Conservation (phyloP, 1,140 invertebrate genomes). For the fruit fly (Drosophila melanogaster) region DNA sequence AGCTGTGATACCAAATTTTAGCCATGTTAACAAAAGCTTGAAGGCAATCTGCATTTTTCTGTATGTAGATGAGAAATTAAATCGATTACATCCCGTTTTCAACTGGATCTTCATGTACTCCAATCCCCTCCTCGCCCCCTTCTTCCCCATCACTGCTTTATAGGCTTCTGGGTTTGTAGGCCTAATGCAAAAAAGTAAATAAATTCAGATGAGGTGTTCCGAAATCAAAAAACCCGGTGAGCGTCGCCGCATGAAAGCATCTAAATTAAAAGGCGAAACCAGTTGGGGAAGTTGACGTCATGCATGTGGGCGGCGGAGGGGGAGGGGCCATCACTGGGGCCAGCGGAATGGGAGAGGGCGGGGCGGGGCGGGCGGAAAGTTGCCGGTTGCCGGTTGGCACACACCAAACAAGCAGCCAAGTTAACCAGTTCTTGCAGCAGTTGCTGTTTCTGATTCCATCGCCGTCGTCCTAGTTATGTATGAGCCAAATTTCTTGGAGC, state of each 20-base stretch:
- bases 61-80: slow-evolving; percentile 27
- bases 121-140: too few relatives aligned
- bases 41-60: slow-evolving; percentile 8
- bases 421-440: slow-evolving; percentile 75
- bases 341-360: slow-evolving; percentile 4
- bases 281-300: slow-evolving; percentile 76
- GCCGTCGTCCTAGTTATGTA: slow-evolving; percentile 75
- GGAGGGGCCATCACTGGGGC: slow-evolving; percentile 5
- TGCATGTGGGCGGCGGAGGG: slow-evolving; percentile 36
- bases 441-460: slow-evolving; percentile 29
- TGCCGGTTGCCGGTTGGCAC: slow-evolving; percentile 65
- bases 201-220: slow-evolving; percentile 57
- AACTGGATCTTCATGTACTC: slow-evolving; percentile 36
- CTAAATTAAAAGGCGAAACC: slow-evolving; percentile 77
- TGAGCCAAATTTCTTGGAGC: slow-evolving; percentile 74
- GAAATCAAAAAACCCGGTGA: slow-evolving; percentile 34
- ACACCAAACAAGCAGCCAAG: slow-evolving; percentile 52
- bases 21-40: not conserved
- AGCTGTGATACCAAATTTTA: not conserved
- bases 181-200: slow-evolving; percentile 72
- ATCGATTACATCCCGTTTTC: slow-evolving; percentile 40
- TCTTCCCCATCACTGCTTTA: slow-evolving; percentile 20
- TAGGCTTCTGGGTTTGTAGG: slow-evolving; percentile 81
- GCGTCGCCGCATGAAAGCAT: slow-evolving; percentile 71
- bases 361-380: slow-evolving; percentile 29